These are phyloP conservation scores for Trogon melanurus DNA, from an alignment of 2,113 vertebrate genomes.

Conservation along the genomic window DNA sequence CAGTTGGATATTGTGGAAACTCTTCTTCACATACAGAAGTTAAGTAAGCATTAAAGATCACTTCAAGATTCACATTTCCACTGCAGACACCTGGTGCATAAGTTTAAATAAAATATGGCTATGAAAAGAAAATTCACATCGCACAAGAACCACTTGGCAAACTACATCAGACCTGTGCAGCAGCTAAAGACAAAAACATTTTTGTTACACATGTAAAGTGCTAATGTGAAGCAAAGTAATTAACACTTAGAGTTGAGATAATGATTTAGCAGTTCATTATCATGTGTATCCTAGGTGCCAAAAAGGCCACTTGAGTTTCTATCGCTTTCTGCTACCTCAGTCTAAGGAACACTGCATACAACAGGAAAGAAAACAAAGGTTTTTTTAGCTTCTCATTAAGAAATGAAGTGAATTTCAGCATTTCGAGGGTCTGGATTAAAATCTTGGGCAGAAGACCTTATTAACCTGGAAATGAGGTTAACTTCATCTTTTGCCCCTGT, in stretches of 20 bases:
- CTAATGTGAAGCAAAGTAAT: slow-evolving; percentile 17
- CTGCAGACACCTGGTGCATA: background rate
- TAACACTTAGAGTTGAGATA: background rate
- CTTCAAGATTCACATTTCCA: background rate
- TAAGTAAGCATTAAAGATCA: background rate
- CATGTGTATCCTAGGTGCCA: background rate
- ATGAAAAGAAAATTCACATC: background rate
- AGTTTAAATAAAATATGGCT: background rate
- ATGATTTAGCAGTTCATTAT: background rate
- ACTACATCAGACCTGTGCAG: background rate
- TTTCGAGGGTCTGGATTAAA: background rate
- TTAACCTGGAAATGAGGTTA: background rate
- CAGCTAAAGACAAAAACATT: background rate
- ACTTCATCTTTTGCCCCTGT: background rate
- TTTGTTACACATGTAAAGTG: background rate
- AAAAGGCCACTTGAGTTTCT: background rate
- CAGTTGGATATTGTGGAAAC: background rate
- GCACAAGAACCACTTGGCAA: background rate
- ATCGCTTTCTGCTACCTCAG: background rate
- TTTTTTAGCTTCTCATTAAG: background rate
- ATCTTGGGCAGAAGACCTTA: background rate
- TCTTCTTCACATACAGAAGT: background rate
- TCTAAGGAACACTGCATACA: background rate
- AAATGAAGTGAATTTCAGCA: background rate
- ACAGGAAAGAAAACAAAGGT: background rate